Evolutionary conservation across 2,113 vertebrate species (phyloP), one percentile per base, ranked within the genome.

Genomic region (Pagrus major): DNA sequence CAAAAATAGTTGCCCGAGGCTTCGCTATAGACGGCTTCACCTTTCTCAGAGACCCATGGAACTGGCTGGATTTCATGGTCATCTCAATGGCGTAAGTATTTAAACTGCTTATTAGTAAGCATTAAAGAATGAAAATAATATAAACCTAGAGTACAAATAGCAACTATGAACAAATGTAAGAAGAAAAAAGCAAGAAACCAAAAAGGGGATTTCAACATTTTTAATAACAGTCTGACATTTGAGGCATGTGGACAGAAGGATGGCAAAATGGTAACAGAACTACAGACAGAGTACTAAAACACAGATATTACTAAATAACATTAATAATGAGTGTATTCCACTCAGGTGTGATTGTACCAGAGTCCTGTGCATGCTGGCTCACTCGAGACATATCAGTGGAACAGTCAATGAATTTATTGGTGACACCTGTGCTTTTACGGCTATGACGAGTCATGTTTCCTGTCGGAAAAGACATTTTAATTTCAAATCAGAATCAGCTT

Each of bases 61-160:
- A 99, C 96, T 99, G 98, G 98, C 93, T 99, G 88, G 98, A 99
- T 87, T 99, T 99, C 94, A 99, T 98, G 71, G 98, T 99, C 70
- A 99, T 99, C 93, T 98, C 97, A 89, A 99, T 99, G 98, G 98
- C 98, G 97, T 99, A 95, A 98, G 98, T 99, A 81, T 63, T 65
- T 59, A 2, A 52, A 27, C n/a, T 35, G 11, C 16, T 42, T n/a
- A 7, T 59, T 39, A 21, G 39, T 23, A 18, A 20, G 3, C 33
- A 31, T 46, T 12, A 10, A 11, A n/a, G 5, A 18, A 39, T n/a
- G 9, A 16, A 12, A 31, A 51, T 14, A 11, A 4, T 20, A 23
- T 2, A 27, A 31, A 21, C 6, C 27, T 35, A 11, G n/a, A n/a
- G n/a, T n/a, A n/a, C 25, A 61, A 18, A 21, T 16, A 39, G n/a